These are phyloP conservation scores for Thaumetopoea pityocampa DNA, from an alignment of 1,140 invertebrate species.

Conservation along the genomic window DNA sequence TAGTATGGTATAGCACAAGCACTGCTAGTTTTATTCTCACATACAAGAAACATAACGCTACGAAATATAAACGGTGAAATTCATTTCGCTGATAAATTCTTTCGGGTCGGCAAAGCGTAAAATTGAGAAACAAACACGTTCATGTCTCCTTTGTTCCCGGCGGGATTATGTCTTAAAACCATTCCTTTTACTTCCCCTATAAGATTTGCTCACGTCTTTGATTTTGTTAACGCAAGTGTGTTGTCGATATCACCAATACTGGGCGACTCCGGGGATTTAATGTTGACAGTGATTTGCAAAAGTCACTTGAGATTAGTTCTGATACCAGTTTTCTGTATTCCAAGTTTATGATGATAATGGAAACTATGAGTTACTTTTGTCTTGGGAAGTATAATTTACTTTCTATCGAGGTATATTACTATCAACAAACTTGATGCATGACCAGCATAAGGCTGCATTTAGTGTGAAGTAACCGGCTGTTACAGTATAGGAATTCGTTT, in stretches of 20 bases:
- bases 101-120: constrained; percentile 46
- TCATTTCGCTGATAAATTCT: constrained; percentile 44
- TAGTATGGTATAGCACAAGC: not conserved
- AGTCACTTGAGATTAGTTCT: not conserved
- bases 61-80: constrained; percentile 26
- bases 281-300: too few species aligned
- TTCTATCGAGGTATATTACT: too few species aligned
- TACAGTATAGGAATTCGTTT: too few species aligned
- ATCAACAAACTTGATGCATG: too few species aligned
- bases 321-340: too few species aligned
- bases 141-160: constrained; percentile 33
- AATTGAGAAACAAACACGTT: constrained; percentile 57
- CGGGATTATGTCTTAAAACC: constrained; percentile 44
- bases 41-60: constrained; percentile 4
- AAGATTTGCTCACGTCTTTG: constrained; percentile 20
- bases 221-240: constrained; percentile 5
- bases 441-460: too few species aligned
- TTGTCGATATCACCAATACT: constrained; percentile 7
- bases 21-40: constrained; percentile 7
- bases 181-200: constrained; percentile 22
- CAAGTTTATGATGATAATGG: too few species aligned
- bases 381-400: too few species aligned
- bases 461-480: too few species aligned
- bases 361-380: too few species aligned
- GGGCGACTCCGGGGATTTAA: too few species aligned